Conservation (phyloP, 2,113 vertebrate species). For the Brienomyrus longianalis region DNA sequence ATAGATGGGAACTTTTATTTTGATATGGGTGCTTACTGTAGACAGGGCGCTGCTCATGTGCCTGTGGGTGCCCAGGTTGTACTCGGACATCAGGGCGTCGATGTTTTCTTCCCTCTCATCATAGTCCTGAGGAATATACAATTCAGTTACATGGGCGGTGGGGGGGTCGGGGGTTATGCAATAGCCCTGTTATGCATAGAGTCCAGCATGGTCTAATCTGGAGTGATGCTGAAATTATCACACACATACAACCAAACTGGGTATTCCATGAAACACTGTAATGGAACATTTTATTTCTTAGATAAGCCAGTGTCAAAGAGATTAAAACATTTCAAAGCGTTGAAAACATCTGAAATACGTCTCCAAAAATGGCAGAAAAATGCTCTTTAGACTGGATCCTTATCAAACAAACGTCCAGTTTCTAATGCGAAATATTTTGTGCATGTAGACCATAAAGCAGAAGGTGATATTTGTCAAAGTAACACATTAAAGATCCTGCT, state of each 20-base stretch:
- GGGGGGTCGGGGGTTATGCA: neutral
- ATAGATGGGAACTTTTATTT: constrained; percentile 22
- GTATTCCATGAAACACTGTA: neutral
- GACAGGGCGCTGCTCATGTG: constrained; percentile 64
- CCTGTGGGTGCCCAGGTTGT: constrained; percentile 40
- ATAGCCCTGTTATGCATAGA: neutral
- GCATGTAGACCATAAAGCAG: neutral
- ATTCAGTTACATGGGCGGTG: neutral
- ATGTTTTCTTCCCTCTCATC: constrained; percentile 66
- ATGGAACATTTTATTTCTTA: neutral
- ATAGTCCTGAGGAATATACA: constrained; percentile 62
- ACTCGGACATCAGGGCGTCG: constrained; percentile 59
- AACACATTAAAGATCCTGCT: neutral
- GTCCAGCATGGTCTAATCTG: neutral
- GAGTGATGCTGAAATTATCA: neutral
- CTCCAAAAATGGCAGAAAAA: neutral
- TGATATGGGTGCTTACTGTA: constrained; percentile 56
- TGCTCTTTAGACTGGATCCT: neutral
- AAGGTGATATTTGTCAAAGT: neutral
- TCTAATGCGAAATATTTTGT: neutral
- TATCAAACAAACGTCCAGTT: neutral
- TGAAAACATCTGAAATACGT: neutral
- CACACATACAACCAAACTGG: neutral
- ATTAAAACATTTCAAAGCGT: neutral
- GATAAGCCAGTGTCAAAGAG: neutral